phyloP scores from a whole-genome alignment of 2,113 vertebrate species.

The Ceratotherium simum region DNA sequence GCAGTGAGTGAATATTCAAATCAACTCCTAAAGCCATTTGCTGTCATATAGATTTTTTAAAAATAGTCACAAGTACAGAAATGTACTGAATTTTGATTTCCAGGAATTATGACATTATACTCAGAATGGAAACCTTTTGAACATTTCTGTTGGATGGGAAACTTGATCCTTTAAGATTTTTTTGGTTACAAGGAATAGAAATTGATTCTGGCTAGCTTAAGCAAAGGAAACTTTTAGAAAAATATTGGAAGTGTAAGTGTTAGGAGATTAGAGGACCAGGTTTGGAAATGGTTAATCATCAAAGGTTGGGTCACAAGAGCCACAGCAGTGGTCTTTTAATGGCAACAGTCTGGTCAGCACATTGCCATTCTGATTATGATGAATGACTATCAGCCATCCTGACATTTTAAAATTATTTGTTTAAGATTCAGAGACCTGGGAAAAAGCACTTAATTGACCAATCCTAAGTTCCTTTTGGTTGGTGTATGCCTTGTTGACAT shows the following conservation, averaged over 20 bases:
- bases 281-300: background rate
- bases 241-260: background rate
- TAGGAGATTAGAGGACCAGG: background rate
- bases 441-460: background rate
- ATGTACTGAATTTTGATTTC: background rate
- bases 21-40: background rate
- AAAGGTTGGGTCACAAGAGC: background rate
- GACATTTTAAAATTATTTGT: background rate
- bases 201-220: constrained; percentile 14
- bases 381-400: background rate
- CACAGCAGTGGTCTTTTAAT: background rate
- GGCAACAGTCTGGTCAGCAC: background rate
- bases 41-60: background rate
- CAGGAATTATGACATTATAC: background rate
- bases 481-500: background rate
- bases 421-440: background rate
- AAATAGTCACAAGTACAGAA: background rate
- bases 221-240: background rate
- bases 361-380: background rate
- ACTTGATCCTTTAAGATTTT: background rate
- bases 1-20: background rate
- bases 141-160: background rate
- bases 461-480: background rate
- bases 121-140: constrained; percentile 23
- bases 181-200: background rate